These are phyloP conservation scores for Capreolus pygargus DNA, from an alignment of 2,113 vertebrate genomes.

Conservation along the genomic window DNA sequence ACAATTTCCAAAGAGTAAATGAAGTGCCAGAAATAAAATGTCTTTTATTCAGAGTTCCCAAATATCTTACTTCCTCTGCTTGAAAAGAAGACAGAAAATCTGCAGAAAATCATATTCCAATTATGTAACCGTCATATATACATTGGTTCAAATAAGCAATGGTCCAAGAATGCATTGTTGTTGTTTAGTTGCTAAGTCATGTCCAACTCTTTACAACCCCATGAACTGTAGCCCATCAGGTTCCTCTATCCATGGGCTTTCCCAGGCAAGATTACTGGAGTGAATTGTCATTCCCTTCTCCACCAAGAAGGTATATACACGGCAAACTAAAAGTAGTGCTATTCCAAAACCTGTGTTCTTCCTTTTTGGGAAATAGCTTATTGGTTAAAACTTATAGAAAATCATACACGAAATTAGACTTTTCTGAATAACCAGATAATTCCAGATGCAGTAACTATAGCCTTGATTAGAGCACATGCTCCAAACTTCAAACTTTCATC, in stretches of 20 bases:
- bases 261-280: background rate
- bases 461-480: slow-evolving; percentile 76
- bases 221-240: background rate
- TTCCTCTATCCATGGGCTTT: background rate
- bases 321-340: background rate
- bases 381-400: slow-evolving; percentile 58
- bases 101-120: slow-evolving; percentile 35
- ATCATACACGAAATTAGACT: slow-evolving; percentile 34
- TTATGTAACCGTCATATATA: background rate
- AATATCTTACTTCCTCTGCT: slow-evolving; percentile 33
- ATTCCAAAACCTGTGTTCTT: slow-evolving; percentile 2
- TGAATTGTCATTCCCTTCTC: background rate
- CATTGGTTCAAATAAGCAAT: slow-evolving; percentile 12
- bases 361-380: slow-evolving; percentile 31
- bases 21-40: slow-evolving; percentile 42
- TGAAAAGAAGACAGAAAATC: background rate
- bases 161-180: background rate
- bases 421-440: slow-evolving; percentile 68
- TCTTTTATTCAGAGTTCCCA: background rate
- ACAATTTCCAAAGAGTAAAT: slow-evolving; percentile 43
- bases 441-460: slow-evolving; percentile 72
- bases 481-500: slow-evolving; percentile 65
- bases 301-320: background rate
- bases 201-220: background rate
- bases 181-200: background rate